These are phyloP conservation scores for Cephus pygmeus DNA, from an alignment of 2,888 invertebrate species.

Conservation along the genomic window DNA sequence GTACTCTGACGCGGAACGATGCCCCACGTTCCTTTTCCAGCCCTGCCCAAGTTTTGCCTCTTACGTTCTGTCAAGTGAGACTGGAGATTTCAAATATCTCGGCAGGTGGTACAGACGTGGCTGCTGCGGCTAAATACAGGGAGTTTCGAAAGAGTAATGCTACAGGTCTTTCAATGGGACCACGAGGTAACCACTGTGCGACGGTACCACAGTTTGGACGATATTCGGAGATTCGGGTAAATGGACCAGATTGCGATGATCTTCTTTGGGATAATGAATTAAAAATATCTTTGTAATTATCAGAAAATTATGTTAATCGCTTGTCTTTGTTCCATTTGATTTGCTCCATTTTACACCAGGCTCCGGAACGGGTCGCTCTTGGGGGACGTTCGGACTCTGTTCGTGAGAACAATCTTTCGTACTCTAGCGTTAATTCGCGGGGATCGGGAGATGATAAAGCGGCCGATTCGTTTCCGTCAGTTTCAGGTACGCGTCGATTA, in stretches of 20 bases:
- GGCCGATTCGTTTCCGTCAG: not conserved
- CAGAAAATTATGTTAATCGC: not conserved
- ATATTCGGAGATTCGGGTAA: not conserved
- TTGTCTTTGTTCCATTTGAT: not conserved
- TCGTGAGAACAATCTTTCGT: not conserved
- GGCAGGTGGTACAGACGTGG: not conserved
- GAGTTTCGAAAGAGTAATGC: not conserved
- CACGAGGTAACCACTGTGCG: not conserved
- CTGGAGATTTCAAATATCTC: not conserved
- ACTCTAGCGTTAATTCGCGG: not conserved
- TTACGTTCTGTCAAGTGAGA: not conserved
- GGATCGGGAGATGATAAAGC: not conserved
- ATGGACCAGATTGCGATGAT: not conserved
- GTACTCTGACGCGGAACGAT: not conserved
- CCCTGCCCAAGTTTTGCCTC: not conserved
- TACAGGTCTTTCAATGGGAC: not conserved
- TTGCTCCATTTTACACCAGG: not conserved
- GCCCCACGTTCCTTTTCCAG: not conserved
- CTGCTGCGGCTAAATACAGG: not conserved
- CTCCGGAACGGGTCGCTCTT: not conserved
- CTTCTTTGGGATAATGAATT: not conserved
- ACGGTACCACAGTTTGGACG: not conserved
- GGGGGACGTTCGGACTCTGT: not conserved
- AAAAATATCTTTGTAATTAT: not conserved
- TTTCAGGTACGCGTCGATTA: slow-evolving; percentile 1